A percentile compares a stretch with the other conserved stretches of the same genome.
Conservation (phyloP, 2,113 vertebrate species). For the Phylloscopus trochilus region DNA sequence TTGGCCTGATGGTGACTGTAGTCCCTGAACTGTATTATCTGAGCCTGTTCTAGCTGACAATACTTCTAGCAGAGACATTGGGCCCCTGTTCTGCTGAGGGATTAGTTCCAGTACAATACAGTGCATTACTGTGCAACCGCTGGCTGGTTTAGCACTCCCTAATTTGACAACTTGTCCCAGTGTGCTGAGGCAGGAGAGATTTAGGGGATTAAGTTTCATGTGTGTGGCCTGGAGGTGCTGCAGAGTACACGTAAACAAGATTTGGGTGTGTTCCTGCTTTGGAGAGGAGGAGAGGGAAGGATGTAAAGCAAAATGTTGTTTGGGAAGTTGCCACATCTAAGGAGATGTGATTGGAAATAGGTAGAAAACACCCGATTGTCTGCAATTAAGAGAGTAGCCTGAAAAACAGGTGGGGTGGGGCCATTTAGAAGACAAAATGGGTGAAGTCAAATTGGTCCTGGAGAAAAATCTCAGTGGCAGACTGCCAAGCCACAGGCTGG, state of each 20-base stretch:
- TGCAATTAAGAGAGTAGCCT: background rate
- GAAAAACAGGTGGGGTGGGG: background rate
- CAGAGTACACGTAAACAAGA: background rate
- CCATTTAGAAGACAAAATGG: background rate
- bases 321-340: background rate
- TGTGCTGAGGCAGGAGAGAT: conserved; percentile 34
- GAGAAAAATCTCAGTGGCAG: background rate
- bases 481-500: background rate
- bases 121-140: background rate
- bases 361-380: background rate
- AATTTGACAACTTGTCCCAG: conserved; percentile 1
- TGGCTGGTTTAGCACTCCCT: conserved; percentile 6
- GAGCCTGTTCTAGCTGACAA: background rate
- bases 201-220: conserved; percentile 33
- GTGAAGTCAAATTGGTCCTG: background rate
- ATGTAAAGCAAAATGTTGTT: background rate
- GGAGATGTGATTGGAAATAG: background rate
- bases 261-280: background rate
- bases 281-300: background rate
- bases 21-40: background rate
- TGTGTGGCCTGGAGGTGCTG: conserved; percentile 39
- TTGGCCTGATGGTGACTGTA: background rate
- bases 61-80: background rate
- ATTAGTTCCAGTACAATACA: conserved; percentile 16
- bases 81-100: background rate